A percentile compares a stretch with the other conserved stretches of the same genome.
Evolutionary conservation across 2,888 invertebrate species (phyloP).

Genomic region (Brenthis ino): DNA sequence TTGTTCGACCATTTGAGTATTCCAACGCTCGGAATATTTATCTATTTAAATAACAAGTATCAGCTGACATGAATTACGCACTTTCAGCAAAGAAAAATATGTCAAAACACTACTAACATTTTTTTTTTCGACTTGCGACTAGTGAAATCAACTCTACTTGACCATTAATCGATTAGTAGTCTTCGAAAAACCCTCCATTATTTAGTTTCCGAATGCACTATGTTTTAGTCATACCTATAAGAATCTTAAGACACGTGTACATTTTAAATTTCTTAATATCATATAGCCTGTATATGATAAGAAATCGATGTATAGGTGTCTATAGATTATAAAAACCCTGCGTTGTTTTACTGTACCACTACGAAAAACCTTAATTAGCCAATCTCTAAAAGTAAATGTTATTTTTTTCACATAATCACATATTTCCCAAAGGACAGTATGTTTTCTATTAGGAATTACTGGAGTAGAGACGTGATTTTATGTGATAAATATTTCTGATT

Average conservation of each 20-base stretch:
- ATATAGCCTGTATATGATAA: conserved; percentile 72
- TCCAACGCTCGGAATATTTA: conserved; percentile 58
- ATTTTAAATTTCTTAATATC: conserved; percentile 55
- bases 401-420: conserved; percentile 57
- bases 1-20: conserved; percentile 64
- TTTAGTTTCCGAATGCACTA: conserved; percentile 73
- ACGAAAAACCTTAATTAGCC: conserved; percentile 67
- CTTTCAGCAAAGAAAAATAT: conserved; percentile 84
- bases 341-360: conserved; percentile 55
- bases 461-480: conserved; percentile 41
- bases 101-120: conserved; percentile 83
- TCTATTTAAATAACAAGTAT: conserved; percentile 68
- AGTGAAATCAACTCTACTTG: conserved; percentile 83
- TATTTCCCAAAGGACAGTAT: conserved; percentile 50
- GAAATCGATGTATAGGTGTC: conserved; percentile 50
- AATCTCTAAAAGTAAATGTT: conserved; percentile 66
- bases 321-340: conserved; percentile 48
- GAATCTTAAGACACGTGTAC: conserved; percentile 64
- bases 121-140: conserved; percentile 81
- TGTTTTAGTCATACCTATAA: conserved; percentile 74
- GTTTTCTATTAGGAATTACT: conserved; percentile 31
- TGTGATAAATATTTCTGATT: conserved; percentile 4
- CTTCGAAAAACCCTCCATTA: conserved; percentile 69
- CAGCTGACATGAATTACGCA: conserved; percentile 84
- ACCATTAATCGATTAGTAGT: conserved; percentile 78